These are phyloP conservation scores for Elanoides forficatus DNA, from an alignment of 2,113 vertebrate species.

Conservation along the genomic window DNA sequence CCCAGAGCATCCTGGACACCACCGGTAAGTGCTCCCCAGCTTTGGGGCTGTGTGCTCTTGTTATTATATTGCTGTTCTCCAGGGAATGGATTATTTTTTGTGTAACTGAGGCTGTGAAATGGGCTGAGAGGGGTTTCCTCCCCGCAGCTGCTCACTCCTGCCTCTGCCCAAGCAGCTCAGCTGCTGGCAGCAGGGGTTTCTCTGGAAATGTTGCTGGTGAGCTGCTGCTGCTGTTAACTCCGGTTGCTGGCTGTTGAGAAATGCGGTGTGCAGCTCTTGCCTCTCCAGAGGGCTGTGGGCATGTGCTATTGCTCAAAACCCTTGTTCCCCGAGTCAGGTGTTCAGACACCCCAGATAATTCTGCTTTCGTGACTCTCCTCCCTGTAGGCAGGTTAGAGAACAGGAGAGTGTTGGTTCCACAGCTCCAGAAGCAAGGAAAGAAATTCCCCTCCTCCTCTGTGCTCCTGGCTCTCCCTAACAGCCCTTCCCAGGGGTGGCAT, in stretches of 20 bases:
- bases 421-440: background rate
- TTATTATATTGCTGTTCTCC: background rate
- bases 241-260: background rate
- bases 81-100: background rate
- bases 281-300: background rate
- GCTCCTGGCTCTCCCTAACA: background rate
- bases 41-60: background rate
- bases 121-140: too few species aligned
- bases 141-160: fast-evolving
- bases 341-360: too few species aligned
- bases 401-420: background rate
- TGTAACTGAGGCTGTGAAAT: background rate
- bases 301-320: fast-evolving
- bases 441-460: background rate
- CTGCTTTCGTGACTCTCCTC: background rate
- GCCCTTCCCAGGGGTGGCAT: too few species aligned
- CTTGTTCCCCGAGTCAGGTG: background rate
- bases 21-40: background rate
- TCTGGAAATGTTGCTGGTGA: background rate
- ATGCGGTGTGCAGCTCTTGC: fast-evolving
- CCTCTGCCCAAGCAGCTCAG: background rate
- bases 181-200: too few species aligned
- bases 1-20: background rate
- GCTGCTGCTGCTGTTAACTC: background rate
- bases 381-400: background rate